Percentiles rank a stretch among this genome's conserved stretches.
These are phyloP conservation scores for Todiramphus saurophagus DNA, from an alignment of 2,113 vertebrate species.

Conservation along the genomic window DNA sequence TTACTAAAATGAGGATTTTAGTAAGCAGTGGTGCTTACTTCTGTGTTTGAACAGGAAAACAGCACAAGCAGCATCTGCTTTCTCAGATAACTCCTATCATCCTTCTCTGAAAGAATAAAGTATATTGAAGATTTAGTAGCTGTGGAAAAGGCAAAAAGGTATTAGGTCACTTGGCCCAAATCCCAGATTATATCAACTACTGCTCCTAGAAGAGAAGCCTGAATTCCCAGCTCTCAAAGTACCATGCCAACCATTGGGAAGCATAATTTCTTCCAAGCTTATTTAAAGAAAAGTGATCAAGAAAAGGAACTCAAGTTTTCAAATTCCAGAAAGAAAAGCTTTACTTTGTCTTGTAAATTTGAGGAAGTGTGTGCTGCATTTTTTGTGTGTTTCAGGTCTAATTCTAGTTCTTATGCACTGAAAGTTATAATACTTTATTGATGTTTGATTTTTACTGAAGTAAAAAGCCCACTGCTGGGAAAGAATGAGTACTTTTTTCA, in stretches of 20 bases:
- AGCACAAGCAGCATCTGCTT: neutral
- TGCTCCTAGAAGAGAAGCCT: neutral
- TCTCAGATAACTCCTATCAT: neutral
- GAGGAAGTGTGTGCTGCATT: neutral
- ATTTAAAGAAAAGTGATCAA: neutral
- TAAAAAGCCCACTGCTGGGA: neutral
- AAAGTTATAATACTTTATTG: neutral
- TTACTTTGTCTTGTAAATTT: neutral
- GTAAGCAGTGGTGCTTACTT: neutral
- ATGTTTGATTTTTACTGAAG: neutral
- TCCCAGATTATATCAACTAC: neutral
- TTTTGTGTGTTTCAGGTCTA: neutral
- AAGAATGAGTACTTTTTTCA: neutral
- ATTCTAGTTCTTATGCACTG: neutral
- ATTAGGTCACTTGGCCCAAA: neutral
- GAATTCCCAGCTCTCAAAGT: neutral
- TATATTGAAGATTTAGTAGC: neutral
- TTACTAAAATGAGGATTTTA: neutral
- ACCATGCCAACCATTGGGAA: neutral
- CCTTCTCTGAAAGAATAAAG: neutral
- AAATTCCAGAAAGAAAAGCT: neutral
- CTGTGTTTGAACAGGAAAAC: neutral
- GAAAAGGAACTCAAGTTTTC: neutral
- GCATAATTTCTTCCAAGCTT: neutral
- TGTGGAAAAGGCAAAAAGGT: neutral